Evolutionary conservation across 2,888 invertebrate genomes (phyloP), one percentile per base, ranked within the genome.

Genomic region (Sycophila texana): DNA sequence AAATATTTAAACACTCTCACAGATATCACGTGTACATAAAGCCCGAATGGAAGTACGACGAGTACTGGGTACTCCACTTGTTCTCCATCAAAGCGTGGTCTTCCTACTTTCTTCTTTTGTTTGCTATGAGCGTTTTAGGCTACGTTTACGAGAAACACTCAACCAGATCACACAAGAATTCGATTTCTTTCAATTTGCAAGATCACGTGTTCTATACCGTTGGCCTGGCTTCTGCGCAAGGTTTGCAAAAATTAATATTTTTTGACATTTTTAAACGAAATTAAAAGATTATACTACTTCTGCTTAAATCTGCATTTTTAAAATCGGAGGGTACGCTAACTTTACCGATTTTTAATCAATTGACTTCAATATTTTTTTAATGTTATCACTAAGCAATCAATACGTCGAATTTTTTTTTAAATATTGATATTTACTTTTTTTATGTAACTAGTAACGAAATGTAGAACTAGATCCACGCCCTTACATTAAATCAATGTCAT

Each of bases 11-110:
- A 53, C 39, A 39, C 39, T 10, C 13, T 49, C 71, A 13, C 39
- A 84, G 84, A 18, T 84, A 83, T 65, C 57, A 81, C 67, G 70
- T 84, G 12, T 83, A 83, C 65, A 80, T 84, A 22, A 63, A 49
- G 58, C 80, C 80, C 7, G 77, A 80, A 58, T 83, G 77, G 83
- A 78, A 77, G 14, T 60, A 82, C 18, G 76, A 83, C n/a, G 74
- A 68, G 57, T 1, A 16, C 3, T 83, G 83, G 83, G 74, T 82
- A 26, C 55, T 81, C 16, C 22, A 77, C 61, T 65, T 81, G 22
- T 83, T 82, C 58, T n/a, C 70, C 14, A 0, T 0, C 10, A 53
- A 47, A 30, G 16, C 81, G 3, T 82, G 82, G 82, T 73, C 7
- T 20, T 49, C 60, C 0, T 66, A 75, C 58, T 18, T 81, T n/a